These are phyloP conservation scores for Musca vetustissima DNA, from an alignment of 1,140 invertebrate genomes.

Conservation along the genomic window DNA sequence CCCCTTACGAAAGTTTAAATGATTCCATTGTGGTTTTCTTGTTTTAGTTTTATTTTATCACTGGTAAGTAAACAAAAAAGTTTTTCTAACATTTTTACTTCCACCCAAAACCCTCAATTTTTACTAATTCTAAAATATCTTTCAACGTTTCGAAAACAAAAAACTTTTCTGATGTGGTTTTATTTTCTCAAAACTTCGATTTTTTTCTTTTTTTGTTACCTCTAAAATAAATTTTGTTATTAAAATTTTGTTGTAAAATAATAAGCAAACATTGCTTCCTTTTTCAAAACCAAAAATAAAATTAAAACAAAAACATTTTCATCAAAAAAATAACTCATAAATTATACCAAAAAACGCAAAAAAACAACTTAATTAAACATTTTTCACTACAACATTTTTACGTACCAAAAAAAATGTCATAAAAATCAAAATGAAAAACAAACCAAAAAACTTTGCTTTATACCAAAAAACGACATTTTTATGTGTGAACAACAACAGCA, in stretches of 20 bases:
- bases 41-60: too few relatives aligned
- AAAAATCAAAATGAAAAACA: not conserved
- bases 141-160: too few relatives aligned
- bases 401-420: slow-evolving; percentile 8
- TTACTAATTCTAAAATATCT: too few relatives aligned
- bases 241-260: slow-evolving; percentile 1
- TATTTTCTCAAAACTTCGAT: too few relatives aligned
- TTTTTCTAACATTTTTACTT: too few relatives aligned
- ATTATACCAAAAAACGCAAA: too few relatives aligned
- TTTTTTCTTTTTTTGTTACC: not conserved
- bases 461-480: slow-evolving; percentile 12
- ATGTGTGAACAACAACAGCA: not conserved
- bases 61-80: too few relatives aligned
- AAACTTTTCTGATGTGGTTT: too few relatives aligned
- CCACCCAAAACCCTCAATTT: too few relatives aligned
- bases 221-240: not conserved
- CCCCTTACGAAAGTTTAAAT: too few relatives aligned
- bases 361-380: too few relatives aligned
- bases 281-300: not conserved
- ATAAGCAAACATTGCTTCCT: slow-evolving; percentile 4
- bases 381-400: slow-evolving; percentile 9
- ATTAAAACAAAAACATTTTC: not conserved
- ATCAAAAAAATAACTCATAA: not conserved
- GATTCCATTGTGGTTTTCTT: too few relatives aligned
- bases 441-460: not conserved